A percentile compares a stretch with the other conserved stretches of the same genome.
Conservation (phyloP, 2,113 vertebrate species). For the Galeopterus variegatus region DNA sequence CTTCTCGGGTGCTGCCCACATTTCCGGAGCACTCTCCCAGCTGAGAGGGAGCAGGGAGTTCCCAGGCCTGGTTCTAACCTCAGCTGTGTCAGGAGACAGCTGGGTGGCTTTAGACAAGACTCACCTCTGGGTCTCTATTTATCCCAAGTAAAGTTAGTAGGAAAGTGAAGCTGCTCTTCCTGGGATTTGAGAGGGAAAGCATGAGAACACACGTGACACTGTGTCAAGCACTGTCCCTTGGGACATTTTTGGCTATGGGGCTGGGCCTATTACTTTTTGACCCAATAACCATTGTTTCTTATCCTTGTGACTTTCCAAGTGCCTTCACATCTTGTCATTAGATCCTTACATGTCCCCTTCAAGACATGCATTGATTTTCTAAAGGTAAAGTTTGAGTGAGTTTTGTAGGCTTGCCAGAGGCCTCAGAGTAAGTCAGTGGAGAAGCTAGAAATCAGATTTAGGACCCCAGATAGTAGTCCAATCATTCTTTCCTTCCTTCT, state of each 20-base stretch:
- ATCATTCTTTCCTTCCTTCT: neutral
- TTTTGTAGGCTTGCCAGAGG: neutral
- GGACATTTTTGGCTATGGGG: accelerated
- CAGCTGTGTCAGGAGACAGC: neutral
- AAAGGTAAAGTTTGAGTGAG: neutral
- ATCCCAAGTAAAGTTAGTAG: neutral
- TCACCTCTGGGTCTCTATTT: neutral
- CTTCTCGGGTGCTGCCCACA: accelerated
- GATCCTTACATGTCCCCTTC: neutral
- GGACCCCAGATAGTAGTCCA: neutral
- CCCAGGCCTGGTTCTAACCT: neutral
- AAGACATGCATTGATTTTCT: neutral
- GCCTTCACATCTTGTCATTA: neutral
- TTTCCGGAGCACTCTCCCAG: no score
- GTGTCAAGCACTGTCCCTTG: neutral
- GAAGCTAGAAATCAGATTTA: neutral
- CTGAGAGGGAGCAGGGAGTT: accelerated
- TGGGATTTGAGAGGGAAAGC: accelerated
- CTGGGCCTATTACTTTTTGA: neutral
- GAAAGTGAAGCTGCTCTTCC: neutral
- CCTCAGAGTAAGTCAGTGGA: neutral
- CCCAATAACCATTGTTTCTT: accelerated
- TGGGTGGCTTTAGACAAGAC: neutral
- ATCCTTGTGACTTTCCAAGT: neutral
- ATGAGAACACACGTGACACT: accelerated